Evolutionary conservation across 2,113 vertebrate species (phyloP), one percentile per base, ranked within the genome.

Genomic region (Scytalopus superciliaris): DNA sequence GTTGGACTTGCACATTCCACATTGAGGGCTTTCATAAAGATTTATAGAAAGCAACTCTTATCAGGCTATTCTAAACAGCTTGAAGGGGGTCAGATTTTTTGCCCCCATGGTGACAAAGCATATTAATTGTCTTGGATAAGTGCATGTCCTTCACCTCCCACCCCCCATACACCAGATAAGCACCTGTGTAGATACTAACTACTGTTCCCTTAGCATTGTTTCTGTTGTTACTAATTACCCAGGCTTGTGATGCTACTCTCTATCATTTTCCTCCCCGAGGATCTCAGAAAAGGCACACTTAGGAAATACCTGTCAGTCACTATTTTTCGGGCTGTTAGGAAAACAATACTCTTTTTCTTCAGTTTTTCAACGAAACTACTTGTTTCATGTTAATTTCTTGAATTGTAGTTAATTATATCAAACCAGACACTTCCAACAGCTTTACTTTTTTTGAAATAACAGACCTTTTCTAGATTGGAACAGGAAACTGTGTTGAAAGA

Each of bases 81-180:
- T 56, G 74, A 94, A 94, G 16, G 7, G 31, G 6, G 10, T 33
- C 56, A 49, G 4, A 6, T 6, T 50, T 73, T n/a, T 14, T 16
- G 2, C 8, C 7, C n/a, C 19, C 12, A 3, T 21, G 19, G n/a
- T 44, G 31, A 67, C 3, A 50, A 87, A 77, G 4, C 6, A 7
- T 27, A 44, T 22, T 21, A 82, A 14, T 27, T 56, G 17, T 16
- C 59, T 35, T 57, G 52, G 39, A 49, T 27, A 75, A 9, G 50
- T 52, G 50, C 28, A 52, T 28, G 50, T 28, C 50, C 90, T 18
- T 39, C 8, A 64, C 8, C 17, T 77, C 22, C 25, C 11, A 27
- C 5, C 11, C 35, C 4, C 53, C 9, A 23, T 19, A 35, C 9
- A 5, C 62, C 0, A 0, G 6, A 25, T 49, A 49, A 85, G 52